A percentile compares a stretch with the other conserved stretches of the same genome.
phyloP scores from a whole-genome alignment of 2,797 vertebrate species.

The Sphenopsis melanotis region DNA sequence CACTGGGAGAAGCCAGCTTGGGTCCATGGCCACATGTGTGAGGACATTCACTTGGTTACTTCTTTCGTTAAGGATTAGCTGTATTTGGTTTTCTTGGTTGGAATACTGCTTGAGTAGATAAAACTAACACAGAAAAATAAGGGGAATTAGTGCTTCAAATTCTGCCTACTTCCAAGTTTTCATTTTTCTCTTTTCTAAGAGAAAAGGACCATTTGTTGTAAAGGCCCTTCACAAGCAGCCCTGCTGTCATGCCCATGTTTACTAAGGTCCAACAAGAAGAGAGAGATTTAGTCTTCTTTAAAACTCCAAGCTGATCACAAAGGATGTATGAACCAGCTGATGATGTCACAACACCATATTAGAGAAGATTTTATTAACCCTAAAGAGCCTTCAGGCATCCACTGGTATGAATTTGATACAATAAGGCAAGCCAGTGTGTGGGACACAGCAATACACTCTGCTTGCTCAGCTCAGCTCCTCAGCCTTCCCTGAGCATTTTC shows the following conservation, averaged over 20 bases:
- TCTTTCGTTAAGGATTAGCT: not conserved
- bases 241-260: not conserved
- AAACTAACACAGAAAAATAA: not conserved
- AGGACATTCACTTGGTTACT: not conserved
- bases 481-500: not conserved
- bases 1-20: not conserved
- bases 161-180: not conserved
- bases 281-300: not conserved
- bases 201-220: not conserved
- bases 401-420: not conserved
- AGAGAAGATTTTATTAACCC: not conserved
- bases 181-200: not conserved
- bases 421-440: not conserved
- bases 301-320: not conserved
- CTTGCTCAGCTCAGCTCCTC: not conserved
- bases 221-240: not conserved
- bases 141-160: not conserved
- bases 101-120: not conserved
- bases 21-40: accelerated
- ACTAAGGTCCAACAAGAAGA: not conserved
- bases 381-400: not conserved
- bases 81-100: not conserved
- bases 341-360: not conserved
- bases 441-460: not conserved
- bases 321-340: not conserved